Evolutionary conservation across 2,888 invertebrate genomes (phyloP).

Genomic region (Escarpia spicata): DNA sequence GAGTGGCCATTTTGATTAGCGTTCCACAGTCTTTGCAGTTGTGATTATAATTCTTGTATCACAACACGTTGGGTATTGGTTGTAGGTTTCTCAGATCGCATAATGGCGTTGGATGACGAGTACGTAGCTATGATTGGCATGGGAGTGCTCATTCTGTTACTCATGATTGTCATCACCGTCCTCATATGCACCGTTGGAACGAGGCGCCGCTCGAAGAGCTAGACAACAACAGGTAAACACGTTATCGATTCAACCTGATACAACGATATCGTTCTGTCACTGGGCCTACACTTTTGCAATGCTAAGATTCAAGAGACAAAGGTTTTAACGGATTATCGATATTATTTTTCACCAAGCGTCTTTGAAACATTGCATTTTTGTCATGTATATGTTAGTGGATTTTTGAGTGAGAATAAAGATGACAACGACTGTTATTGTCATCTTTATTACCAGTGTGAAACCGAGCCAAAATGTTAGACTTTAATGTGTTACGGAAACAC

Average conservation of each 20-base stretch:
- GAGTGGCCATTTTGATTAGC: too few relatives aligned
- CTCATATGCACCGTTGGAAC: slow-evolving; percentile 23
- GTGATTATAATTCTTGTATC: background rate
- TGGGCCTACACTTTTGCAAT: too few relatives aligned
- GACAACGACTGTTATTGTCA: too few relatives aligned
- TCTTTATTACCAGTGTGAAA: too few relatives aligned
- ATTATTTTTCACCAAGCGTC: background rate
- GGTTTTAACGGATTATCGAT: background rate
- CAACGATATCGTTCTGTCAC: background rate
- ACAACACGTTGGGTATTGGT: background rate
- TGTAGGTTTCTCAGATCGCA: background rate
- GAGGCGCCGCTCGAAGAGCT: background rate
- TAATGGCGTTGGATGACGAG: slow-evolving; percentile 20
- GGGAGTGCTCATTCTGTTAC: background rate
- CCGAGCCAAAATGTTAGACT: too few relatives aligned
- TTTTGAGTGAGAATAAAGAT: too few relatives aligned
- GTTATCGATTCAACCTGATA: background rate
- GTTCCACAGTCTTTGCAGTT: background rate
- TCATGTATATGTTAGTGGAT: too few relatives aligned
- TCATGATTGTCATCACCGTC: slow-evolving; percentile 8
- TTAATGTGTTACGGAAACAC: too few relatives aligned
- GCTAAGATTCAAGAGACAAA: too few relatives aligned
- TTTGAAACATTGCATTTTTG: too few relatives aligned
- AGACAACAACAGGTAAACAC: background rate
- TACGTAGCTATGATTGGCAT: slow-evolving; percentile 23